A percentile compares a stretch with the other conserved stretches of the same genome.
These are phyloP conservation scores for Neodiprion lecontei DNA, from an alignment of 1,140 invertebrate genomes.

Conservation along the genomic window DNA sequence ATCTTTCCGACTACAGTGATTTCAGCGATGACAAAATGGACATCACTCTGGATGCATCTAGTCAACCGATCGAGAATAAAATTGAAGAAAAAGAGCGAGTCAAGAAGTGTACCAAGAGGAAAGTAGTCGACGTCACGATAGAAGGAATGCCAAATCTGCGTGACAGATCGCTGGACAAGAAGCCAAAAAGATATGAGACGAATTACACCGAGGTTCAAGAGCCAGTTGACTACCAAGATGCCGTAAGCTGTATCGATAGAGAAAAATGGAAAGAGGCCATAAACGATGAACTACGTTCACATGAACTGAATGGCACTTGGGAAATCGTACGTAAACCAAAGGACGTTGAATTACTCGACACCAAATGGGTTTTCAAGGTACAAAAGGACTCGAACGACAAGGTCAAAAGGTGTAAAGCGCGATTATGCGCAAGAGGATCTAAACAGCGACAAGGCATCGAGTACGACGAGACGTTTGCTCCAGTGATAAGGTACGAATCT, in stretches of 20 bases:
- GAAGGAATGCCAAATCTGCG: background rate
- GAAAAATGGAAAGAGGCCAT: background rate
- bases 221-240: background rate
- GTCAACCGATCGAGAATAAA: too few species aligned
- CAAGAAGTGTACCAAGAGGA: too few species aligned
- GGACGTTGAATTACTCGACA: constrained; percentile 20
- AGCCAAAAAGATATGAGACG: background rate
- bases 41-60: too few species aligned
- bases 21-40: too few species aligned
- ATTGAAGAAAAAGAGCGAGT: too few species aligned
- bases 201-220: background rate
- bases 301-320: constrained; percentile 38
- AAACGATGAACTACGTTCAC: background rate
- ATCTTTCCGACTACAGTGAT: too few species aligned
- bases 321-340: constrained; percentile 27
- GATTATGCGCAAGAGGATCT: constrained; percentile 34
- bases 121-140: background rate
- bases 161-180: background rate
- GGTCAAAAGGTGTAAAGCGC: constrained; percentile 16
- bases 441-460: constrained; percentile 35
- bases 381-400: background rate
- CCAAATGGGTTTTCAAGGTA: constrained; percentile 22
- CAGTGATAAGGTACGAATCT: constrained; percentile 26
- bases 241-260: background rate
- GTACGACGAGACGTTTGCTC: constrained; percentile 38